Evolutionary conservation across 2,888 invertebrate species (phyloP), one percentile per base, ranked within the genome.

Genomic region (Leucophora obtusa): DNA sequence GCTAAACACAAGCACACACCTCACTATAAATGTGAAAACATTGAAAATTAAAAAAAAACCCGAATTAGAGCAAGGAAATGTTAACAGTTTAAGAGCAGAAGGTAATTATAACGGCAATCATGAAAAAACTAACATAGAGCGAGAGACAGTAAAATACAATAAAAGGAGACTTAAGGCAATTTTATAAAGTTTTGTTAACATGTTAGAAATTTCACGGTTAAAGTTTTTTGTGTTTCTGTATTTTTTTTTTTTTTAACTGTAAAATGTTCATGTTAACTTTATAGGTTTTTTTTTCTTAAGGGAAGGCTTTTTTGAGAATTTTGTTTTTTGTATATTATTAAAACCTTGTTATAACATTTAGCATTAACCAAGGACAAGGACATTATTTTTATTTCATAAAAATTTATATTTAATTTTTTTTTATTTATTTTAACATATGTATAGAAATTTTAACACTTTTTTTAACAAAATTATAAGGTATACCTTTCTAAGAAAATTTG

Each of bases 281-380:
- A 28, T 21, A 21, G 28, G 47, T 70, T 70, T 15, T 10, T 18
- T 47, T 56, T 28, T 50, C 6, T 51, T 54, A 68, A 71, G 33
- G 70, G 62, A 79, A 82, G 83, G 79, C 76, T 83, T 72, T 62
- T 77, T 81, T 80, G 47, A 76, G 74, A 79, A 84, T 76, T 76
- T 79, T 54, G 14, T 50, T 71, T 54, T 63, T 83, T 63, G 65
- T 70, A 68, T 69, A 51, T 78, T 69, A 79, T 54, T 56, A 72
- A 28, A 80, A 58, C 73, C 81, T 81, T 74, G 73, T 60, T 81
- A 62, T 77, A 77, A 81, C 77, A 77, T 81, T 82, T 72, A 82
- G 79, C 74, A 79, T 72, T 79, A 75, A 54, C 75, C 82, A 82
- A 79, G 75, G 82, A 82, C 82, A 79, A 75, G 82, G 78, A 82